Conservation (phyloP, 1,140 invertebrate species). For the Trichoplusia ni region DNA sequence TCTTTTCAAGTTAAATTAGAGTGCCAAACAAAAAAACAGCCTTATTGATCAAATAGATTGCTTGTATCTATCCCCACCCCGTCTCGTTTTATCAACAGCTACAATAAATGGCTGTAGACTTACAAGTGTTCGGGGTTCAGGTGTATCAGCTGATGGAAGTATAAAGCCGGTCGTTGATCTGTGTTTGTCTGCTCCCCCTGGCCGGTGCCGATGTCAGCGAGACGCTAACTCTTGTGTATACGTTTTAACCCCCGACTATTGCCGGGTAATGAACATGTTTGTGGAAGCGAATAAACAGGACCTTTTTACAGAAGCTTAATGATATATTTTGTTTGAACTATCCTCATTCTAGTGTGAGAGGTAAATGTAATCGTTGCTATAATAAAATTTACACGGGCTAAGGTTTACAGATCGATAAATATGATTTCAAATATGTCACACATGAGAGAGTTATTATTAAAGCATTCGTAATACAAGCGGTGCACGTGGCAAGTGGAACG, state of each 20-base stretch:
- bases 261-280: slow-evolving; percentile 43
- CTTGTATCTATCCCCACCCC: no score
- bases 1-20: no score
- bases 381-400: no score
- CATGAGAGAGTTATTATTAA: neutral
- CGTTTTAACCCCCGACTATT: slow-evolving; percentile 48
- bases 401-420: no score
- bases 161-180: slow-evolving; percentile 59
- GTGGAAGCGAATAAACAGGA: slow-evolving; percentile 21
- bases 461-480: neutral
- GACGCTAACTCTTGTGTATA: slow-evolving; percentile 43
- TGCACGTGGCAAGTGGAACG: slow-evolving; percentile 7
- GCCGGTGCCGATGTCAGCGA: slow-evolving; percentile 34
- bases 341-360: no score
- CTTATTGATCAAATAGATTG: no score
- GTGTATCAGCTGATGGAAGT: slow-evolving; percentile 41
- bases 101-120: neutral
- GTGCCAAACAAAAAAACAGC: no score
- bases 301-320: no score
- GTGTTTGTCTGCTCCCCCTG: slow-evolving; percentile 47
- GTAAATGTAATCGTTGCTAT: no score
- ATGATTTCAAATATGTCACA: no score
- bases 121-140: slow-evolving; percentile 43
- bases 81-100: neutral
- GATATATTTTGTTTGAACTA: no score